Evolutionary conservation across 2,113 vertebrate species (phyloP).

Genomic region (Zingel zingel): DNA sequence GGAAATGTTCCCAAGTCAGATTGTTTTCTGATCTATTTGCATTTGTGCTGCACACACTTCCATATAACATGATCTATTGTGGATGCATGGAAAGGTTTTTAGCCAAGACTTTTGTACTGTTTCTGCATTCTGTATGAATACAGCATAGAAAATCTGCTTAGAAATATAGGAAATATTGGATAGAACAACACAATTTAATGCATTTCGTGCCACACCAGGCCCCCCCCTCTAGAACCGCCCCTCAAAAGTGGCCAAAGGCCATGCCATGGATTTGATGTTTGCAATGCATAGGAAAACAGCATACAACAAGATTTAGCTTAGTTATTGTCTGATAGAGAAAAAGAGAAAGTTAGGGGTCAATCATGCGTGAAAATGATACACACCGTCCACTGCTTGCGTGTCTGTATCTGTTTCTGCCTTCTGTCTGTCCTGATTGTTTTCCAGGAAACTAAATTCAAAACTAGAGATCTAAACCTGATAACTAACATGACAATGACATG

Average conservation of each 20-base stretch:
- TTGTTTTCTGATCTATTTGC: conserved; percentile 4
- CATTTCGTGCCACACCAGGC: too few relatives aligned
- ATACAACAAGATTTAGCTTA: too few relatives aligned
- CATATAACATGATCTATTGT: background rate
- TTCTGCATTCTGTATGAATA: too few relatives aligned
- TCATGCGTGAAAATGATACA: too few relatives aligned
- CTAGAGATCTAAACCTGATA: background rate
- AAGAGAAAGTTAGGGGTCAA: too few relatives aligned
- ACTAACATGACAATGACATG: background rate
- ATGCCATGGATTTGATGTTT: background rate
- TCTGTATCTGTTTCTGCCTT: conserved; percentile 10
- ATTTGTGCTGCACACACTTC: conserved; percentile 1
- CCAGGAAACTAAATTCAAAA: conserved; percentile 26
- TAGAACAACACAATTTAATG: too few relatives aligned
- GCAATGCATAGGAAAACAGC: too few relatives aligned
- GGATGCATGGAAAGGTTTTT: background rate
- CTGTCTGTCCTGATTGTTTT: conserved; percentile 13
- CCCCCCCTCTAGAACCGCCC: too few relatives aligned
- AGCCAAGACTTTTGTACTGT: background rate
- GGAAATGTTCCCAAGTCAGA: conserved; percentile 9
- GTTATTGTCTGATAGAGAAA: too few relatives aligned
- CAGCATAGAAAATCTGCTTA: too few relatives aligned
- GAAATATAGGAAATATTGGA: too few relatives aligned
- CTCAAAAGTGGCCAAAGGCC: background rate
- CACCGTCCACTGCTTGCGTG: too few relatives aligned